Conservation (phyloP, 2,888 invertebrate species). For the Drosophila suboccidentalis region DNA sequence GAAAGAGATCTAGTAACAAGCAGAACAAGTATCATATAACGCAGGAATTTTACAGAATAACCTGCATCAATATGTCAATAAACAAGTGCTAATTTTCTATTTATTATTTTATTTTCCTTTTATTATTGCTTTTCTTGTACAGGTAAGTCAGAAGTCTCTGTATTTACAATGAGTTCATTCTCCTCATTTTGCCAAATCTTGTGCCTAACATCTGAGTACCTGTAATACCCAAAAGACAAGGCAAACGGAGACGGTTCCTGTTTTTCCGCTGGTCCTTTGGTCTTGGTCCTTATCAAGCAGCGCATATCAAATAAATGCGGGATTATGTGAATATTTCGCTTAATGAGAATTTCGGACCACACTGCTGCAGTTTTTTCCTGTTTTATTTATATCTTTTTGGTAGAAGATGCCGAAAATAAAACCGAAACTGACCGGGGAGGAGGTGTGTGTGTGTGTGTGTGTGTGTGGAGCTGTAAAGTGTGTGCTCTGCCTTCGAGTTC, state of each 20-base stretch:
- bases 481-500: slow-evolving; percentile 56
- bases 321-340: slow-evolving; percentile 82
- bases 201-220: slow-evolving; percentile 41
- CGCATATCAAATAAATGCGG: slow-evolving; percentile 81
- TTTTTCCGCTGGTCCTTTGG: slow-evolving; percentile 41
- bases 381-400: slow-evolving; percentile 8
- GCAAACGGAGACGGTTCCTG: slow-evolving; percentile 27
- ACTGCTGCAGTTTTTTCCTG: slow-evolving; percentile 55
- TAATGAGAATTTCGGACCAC: slow-evolving; percentile 81
- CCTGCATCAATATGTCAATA: slow-evolving; percentile 35
- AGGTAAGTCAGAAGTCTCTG: slow-evolving; percentile 4
- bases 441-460: slow-evolving; percentile 2
- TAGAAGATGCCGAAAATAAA: slow-evolving; percentile 52
- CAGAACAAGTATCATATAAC: slow-evolving; percentile 8
- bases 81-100: slow-evolving; percentile 28
- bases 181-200: slow-evolving; percentile 45
- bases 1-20: not conserved
- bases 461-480: slow-evolving; percentile 65
- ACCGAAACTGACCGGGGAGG: slow-evolving; percentile 47
- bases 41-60: not conserved
- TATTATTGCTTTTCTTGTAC: not conserved
- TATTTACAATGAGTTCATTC: slow-evolving; percentile 24
- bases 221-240: slow-evolving; percentile 37
- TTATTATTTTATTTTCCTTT: not conserved
- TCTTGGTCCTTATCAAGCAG: slow-evolving; percentile 64